A percentile compares a stretch with the other conserved stretches of the same genome.
Conservation (phyloP, 2,888 invertebrate species). For the Didymodactylos carnosus region DNA sequence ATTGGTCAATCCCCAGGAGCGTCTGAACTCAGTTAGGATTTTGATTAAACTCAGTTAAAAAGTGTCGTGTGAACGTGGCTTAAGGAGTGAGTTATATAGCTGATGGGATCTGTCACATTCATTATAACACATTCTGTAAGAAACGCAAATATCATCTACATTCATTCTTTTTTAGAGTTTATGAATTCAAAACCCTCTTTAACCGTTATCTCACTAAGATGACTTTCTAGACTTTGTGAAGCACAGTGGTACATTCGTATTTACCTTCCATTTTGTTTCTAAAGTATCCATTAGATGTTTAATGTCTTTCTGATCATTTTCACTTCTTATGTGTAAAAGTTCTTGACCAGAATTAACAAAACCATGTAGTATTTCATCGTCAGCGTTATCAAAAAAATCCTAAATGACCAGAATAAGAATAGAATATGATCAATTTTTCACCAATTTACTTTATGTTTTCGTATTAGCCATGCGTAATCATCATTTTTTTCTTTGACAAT, state of each 20-base stretch:
- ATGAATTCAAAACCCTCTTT: no score
- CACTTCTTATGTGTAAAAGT: constrained; percentile 1
- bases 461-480: constrained; percentile 1
- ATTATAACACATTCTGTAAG: no score
- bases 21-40: no score
- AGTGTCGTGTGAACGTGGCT: no score
- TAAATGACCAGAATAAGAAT: not conserved
- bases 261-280: constrained; percentile 6
- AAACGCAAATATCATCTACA: not conserved
- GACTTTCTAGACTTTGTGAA: no score
- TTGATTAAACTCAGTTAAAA: no score
- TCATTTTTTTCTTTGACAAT: constrained; percentile 9
- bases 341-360: constrained; percentile 3
- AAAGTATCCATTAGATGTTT: constrained; percentile 10
- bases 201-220: no score
- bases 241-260: no score
- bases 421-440: not conserved
- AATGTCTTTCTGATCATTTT: constrained; percentile 5
- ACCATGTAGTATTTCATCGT: constrained; percentile 4
- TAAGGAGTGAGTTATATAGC: no score
- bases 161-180: no score
- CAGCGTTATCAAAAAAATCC: constrained; percentile 8
- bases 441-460: constrained; percentile 8
- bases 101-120: no score
- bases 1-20: no score